phyloP scores from a whole-genome alignment of 2,888 invertebrate species.

The Phoenoteleia sp. region DNA sequence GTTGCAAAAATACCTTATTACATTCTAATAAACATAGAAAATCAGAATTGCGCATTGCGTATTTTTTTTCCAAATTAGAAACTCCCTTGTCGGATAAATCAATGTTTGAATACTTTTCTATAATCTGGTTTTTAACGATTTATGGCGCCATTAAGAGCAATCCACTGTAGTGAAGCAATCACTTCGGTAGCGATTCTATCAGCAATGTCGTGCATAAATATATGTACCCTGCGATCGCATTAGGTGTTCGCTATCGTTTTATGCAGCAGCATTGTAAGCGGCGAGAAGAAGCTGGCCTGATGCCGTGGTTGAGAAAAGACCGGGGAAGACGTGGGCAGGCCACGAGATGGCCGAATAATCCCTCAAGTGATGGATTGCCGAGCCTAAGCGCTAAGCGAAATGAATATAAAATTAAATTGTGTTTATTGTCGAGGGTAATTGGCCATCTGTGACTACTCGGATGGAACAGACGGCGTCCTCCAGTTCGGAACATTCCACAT shows the following conservation, averaged over 20 bases:
- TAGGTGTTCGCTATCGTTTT: conserved; percentile 74
- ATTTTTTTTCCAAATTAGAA: conserved; percentile 42
- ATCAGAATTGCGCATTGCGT: not conserved
- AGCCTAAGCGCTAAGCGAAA: conserved; percentile 83
- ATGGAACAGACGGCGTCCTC: conserved; percentile 63
- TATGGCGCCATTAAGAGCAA: conserved; percentile 55
- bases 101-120: conserved; percentile 53
- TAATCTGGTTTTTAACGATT: conserved; percentile 59
- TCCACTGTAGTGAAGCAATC: conserved; percentile 74
- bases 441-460: conserved; percentile 84
- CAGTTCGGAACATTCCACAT: conserved; percentile 1
- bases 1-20: too few relatives aligned
- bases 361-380: conserved; percentile 82
- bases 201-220: conserved; percentile 81
- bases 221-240: conserved; percentile 81
- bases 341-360: conserved; percentile 82
- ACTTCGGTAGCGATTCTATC: conserved; percentile 79
- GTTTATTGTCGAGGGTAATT: conserved; percentile 84
- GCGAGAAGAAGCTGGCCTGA: conserved; percentile 48
- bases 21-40: too few relatives aligned
- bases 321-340: conserved; percentile 77
- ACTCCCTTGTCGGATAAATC: conserved; percentile 43
- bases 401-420: conserved; percentile 85
- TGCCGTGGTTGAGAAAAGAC: conserved; percentile 44
- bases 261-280: conserved; percentile 66